Base-by-base conservation (phyloP, 2,888 invertebrate genomes). In the Nematopogon swammerdamellus region DNA sequence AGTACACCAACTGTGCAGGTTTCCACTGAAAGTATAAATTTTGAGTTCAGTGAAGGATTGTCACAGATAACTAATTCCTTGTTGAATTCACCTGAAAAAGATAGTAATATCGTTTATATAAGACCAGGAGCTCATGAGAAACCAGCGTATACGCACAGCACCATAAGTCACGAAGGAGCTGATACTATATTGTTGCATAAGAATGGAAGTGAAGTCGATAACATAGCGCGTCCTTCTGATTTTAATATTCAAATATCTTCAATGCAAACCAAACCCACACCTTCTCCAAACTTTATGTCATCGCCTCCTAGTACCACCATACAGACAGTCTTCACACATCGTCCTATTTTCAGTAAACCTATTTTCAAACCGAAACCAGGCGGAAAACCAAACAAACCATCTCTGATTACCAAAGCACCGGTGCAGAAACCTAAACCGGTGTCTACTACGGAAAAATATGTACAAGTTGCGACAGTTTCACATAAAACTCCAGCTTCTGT, bases 131-230 rank as follows among this genome's bases (percentile, higher is more conserved):
- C 68, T 52, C 67, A 72, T 25, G 72, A 68, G 48, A 50, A 25
- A 14, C 42, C 48, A 44, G 54, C 43, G 49, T 67, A 18, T 80
- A 76, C 70, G 0, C 82, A 84, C 47, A 85, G 84, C 56, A 80
- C 80, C 25, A 85, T 85, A 36, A 80, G 83, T 6, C 83, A 85
- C 58, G 81, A 80, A 2, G 71, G 80, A 1, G 84, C 87, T 11
- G 88, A 88, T 51, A 85, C 88, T 0, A 77, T 86, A 49, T 61
- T 88, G 0, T 65, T 86, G 2, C 82, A 85, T 55, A 64, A 68
- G 50, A 82, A 83, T 57, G 85, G 84, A 47, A 72, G 82, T 18
- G 71, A 81, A 25, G 83, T 82, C 0, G 72, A 79, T 52, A 81
- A 82, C 52, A 68, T 79, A 0, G 72, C 66, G 0, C 68, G 79